Conservation (phyloP, 1,140 invertebrate species). For the Brachionus calyciflorus region DNA sequence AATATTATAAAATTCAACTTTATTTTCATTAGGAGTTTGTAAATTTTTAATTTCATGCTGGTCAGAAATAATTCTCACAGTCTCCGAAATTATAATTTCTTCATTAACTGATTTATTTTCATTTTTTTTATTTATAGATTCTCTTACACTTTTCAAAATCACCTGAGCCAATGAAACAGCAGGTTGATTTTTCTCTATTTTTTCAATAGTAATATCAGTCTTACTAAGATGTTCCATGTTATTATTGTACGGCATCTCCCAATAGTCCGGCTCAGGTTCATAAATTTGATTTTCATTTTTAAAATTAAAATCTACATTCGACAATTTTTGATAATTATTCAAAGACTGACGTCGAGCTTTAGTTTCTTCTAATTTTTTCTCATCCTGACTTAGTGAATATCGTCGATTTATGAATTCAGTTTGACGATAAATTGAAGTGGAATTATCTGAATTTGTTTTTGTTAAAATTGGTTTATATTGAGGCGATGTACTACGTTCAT, state of each 20-base stretch:
- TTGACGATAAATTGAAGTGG: not conserved
- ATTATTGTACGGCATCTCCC: constrained; percentile 14
- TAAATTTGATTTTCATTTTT: not conserved
- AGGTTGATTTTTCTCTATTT: not conserved
- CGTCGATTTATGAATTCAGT: not conserved
- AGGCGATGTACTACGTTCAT: not conserved
- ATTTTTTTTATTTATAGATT: constrained; percentile 8
- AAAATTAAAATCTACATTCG: not conserved
- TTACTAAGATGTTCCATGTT: not conserved
- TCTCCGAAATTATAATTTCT: constrained; percentile 1
- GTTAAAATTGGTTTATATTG: not conserved
- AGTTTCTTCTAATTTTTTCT: not conserved
- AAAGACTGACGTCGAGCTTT: not conserved
- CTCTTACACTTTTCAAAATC: constrained; percentile 11
- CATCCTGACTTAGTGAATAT: not conserved
- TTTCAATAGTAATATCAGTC: not conserved
- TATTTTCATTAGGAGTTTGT: not conserved
- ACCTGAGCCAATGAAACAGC: not conserved
- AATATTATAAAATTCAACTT: not conserved
- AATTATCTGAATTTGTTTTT: not conserved
- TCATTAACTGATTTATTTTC: not conserved
- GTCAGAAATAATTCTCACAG: constrained; percentile 1
- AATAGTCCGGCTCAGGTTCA: constrained; percentile 23
- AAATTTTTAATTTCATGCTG: constrained; percentile 13
- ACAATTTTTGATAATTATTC: not conserved